These are phyloP conservation scores for Drepana arcuata DNA, from an alignment of 1,140 invertebrate species.

Conservation along the genomic window DNA sequence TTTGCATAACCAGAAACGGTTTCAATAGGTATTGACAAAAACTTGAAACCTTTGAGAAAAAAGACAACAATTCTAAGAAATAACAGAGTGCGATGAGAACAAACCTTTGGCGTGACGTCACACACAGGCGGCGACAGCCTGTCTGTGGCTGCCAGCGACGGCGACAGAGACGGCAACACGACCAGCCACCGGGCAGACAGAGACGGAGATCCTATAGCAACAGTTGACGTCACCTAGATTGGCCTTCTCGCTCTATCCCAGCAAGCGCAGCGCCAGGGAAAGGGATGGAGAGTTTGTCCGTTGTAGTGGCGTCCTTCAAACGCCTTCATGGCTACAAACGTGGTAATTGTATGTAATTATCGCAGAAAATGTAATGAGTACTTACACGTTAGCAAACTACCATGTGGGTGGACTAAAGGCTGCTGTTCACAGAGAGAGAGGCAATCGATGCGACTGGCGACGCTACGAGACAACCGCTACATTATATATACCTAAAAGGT, in stretches of 20 bases:
- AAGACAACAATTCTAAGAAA: no score
- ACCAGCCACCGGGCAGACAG: slow-evolving; percentile 1
- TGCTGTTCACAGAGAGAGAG: no score
- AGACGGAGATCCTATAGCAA: slow-evolving; percentile 6
- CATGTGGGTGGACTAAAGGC: no score
- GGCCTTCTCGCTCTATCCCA: slow-evolving; percentile 3
- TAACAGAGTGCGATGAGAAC: no score
- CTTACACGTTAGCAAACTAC: no score
- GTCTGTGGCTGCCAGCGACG: slow-evolving; percentile 21
- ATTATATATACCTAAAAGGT: no score
- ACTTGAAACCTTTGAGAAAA: no score
- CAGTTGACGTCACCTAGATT: slow-evolving; percentile 1
- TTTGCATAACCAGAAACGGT: no score
- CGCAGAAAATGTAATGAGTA: no score
- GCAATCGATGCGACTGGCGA: no score
- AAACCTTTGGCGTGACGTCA: slow-evolving; percentile 2
- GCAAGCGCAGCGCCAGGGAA: neutral
- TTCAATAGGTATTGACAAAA: no score
- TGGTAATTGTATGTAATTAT: slow-evolving; percentile 5
- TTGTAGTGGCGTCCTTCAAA: slow-evolving; percentile 3
- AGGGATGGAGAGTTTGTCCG: neutral
- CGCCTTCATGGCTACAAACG: slow-evolving; percentile 2
- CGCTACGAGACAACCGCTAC: no score
- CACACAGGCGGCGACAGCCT: slow-evolving; percentile 21
- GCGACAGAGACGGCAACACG: slow-evolving; percentile 11